Base-by-base conservation (phyloP, 53 echinoderm and acorn worm species). In the Temnopleurus reevesii region DNA sequence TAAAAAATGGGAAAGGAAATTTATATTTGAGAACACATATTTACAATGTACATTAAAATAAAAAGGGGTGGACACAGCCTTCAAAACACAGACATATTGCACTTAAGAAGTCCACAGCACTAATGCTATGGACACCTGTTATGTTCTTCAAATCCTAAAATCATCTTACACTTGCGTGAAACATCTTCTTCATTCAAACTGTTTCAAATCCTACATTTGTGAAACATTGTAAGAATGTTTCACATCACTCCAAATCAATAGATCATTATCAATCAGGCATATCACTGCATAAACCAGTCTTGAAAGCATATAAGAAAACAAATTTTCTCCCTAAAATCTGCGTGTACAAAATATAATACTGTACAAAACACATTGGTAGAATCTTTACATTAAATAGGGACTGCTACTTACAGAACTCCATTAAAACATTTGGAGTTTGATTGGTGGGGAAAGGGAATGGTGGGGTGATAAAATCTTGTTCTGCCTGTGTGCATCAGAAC, bases 301-400 rank as follows among this genome's bases (percentile, higher is more conserved):
- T 23, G n/a, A 21, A 21, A 23, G 17, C 33, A 63, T 36, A 1
- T n/a, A n/a, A n/a, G n/a, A n/a, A n/a, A 58, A 31, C 34, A 36
- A 71, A 6, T 64, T 4, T 43, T n/a, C 9, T 13, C 19, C 41
- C 12, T 8, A 41, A 4, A 23, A 9, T 79, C 27, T 6, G 45
- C 79, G 26, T 79, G 5, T 83, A 49, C 82, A 53, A 30, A 59
- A 59, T 59, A 23, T 49, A 56, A 51, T 80, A 80, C 80, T 80
- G 80, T 83, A 83, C 83, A 83, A 83, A 77, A 83, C n/a, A 83
- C 55, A 83, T 56, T 83, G 83, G 83, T 55, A 83, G 55, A 19
- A 44, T 83, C 51, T 79, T 79, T 79, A 79, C 79, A 79, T 79
- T 79, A 79, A 79, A 79, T 79, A 79, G 49, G 49, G 27, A 79